phyloP scores from a whole-genome alignment of 64 coral and sea anemone species.

The Montipora capricornis region DNA sequence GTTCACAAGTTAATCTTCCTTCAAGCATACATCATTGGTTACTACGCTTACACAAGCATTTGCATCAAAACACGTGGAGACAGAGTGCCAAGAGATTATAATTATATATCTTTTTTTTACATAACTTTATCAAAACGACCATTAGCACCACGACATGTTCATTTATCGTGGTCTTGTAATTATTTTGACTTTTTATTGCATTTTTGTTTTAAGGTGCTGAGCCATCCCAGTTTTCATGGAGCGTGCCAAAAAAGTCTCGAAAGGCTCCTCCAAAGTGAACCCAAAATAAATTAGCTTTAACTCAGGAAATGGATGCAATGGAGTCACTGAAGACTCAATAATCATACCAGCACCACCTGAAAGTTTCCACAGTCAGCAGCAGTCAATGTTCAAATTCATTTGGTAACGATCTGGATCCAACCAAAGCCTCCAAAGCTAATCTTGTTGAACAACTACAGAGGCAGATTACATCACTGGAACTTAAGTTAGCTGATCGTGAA shows the following conservation, averaged over 20 bases:
- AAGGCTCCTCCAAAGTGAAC: background rate
- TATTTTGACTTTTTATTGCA: slow-evolving; percentile 1
- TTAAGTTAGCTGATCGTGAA: background rate
- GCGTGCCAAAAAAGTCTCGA: background rate
- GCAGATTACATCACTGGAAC: background rate
- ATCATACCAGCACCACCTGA: background rate
- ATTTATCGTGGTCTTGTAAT: slow-evolving; percentile 6
- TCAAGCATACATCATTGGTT: too few species aligned
- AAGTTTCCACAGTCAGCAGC: too few species aligned
- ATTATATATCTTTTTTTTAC: background rate
- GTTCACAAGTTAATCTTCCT: too few species aligned
- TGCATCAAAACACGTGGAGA: too few species aligned
- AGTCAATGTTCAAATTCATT: too few species aligned
- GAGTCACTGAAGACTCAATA: background rate
- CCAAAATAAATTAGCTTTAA: background rate
- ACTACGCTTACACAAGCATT: too few species aligned
- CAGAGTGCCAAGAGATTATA: background rate
- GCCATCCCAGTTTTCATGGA: background rate
- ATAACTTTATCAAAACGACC: slow-evolving; percentile 15
- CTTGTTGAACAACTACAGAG: background rate
- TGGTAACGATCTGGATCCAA: too few species aligned
- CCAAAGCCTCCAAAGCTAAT: background rate
- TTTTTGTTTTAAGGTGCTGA: slow-evolving; percentile 5
- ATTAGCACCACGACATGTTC: background rate
- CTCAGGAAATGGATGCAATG: background rate